Evolutionary conservation across 2,888 invertebrate genomes (phyloP).

Genomic region (Leptura quadrifasciata): DNA sequence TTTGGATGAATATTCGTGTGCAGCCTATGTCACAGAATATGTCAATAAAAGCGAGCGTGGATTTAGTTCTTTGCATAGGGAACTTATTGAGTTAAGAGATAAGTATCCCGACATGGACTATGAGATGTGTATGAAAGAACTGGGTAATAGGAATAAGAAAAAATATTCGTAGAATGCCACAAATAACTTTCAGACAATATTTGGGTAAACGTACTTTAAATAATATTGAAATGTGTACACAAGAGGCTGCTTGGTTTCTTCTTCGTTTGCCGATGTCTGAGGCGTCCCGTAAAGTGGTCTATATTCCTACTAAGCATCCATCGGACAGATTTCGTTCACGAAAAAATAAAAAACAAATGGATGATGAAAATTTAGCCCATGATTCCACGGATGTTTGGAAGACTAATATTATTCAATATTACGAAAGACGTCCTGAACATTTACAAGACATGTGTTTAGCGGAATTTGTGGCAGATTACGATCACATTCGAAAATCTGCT

Average conservation of each 20-base stretch:
- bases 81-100: too few relatives aligned
- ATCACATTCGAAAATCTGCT: slow-evolving; percentile 20
- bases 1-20: too few relatives aligned
- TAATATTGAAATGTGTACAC: slow-evolving; percentile 66
- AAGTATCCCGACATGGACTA: too few relatives aligned
- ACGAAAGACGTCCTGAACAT: slow-evolving; percentile 7
- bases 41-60: too few relatives aligned
- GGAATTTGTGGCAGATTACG: slow-evolving; percentile 32
- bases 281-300: slow-evolving; percentile 54
- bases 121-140: slow-evolving; percentile 47
- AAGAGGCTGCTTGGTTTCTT: slow-evolving; percentile 73
- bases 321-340: slow-evolving; percentile 63
- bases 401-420: slow-evolving; percentile 37
- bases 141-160: too few relatives aligned
- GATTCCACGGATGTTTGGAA: slow-evolving; percentile 40
- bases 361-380: slow-evolving; percentile 7
- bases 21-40: too few relatives aligned
- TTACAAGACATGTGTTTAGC: slow-evolving; percentile 1
- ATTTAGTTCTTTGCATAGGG: too few relatives aligned
- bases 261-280: slow-evolving; percentile 71
- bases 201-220: slow-evolving; percentile 67
- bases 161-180: too few relatives aligned
- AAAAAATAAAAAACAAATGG: slow-evolving; percentile 8
- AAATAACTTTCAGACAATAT: too few relatives aligned
- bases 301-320: slow-evolving; percentile 70